Evolutionary conservation across 2,113 vertebrate species (phyloP).

Genomic region (Brachionichthys hirsutus): DNA sequence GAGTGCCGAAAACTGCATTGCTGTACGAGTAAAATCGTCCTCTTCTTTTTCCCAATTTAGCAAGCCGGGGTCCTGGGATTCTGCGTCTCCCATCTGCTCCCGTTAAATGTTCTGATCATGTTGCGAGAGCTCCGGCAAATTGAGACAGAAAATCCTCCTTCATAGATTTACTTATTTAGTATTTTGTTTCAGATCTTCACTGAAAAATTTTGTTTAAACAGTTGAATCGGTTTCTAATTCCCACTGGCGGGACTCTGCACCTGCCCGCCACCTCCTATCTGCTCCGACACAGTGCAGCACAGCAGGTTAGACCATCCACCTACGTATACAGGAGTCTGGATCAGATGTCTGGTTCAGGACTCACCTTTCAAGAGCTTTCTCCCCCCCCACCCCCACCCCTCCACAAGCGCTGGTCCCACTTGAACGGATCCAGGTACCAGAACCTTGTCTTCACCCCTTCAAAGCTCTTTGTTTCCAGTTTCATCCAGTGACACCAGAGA

Average conservation of each 20-base stretch:
- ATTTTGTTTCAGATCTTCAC: background rate
- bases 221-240: constrained; percentile 48
- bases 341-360: constrained; percentile 12
- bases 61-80: constrained; percentile 12
- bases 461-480: constrained; percentile 39
- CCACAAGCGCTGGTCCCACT: constrained; percentile 15
- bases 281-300: constrained; percentile 21
- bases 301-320: constrained; percentile 31
- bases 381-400: constrained; percentile 8
- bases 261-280: constrained; percentile 22
- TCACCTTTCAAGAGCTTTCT: constrained; percentile 51
- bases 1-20: constrained; percentile 28
- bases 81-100: constrained; percentile 14
- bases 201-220: background rate
- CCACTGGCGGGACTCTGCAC: constrained; percentile 2
- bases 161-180: constrained; percentile 3
- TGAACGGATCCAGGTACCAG: constrained; percentile 16
- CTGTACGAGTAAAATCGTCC: background rate
- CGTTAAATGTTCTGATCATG: constrained; percentile 21
- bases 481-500: constrained; percentile 34
- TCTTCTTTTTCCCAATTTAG: background rate
- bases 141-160: background rate
- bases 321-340: constrained; percentile 9
- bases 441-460: constrained; percentile 5
- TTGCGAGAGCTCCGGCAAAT: background rate